Conservation (phyloP, 2,888 invertebrate genomes). For the Busseola fusca region DNA sequence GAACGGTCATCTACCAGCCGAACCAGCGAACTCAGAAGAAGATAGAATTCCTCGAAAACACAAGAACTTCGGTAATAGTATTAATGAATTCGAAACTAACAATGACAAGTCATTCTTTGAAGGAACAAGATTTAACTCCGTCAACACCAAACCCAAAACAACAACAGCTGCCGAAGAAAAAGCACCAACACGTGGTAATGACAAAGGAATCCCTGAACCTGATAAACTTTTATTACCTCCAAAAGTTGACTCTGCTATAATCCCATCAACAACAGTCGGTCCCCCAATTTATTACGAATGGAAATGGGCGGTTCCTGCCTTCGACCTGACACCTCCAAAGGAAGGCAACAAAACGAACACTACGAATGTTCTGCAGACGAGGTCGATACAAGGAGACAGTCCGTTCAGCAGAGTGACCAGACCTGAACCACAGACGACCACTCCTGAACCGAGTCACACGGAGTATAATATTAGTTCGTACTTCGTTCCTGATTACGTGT, state of each 20-base stretch:
- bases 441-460: constrained; percentile 75
- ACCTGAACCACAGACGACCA: constrained; percentile 71
- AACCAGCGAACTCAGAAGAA: constrained; percentile 81
- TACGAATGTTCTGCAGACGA: constrained; percentile 66
- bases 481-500: constrained; percentile 90
- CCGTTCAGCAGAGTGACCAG: constrained; percentile 78
- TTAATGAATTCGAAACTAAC: constrained; percentile 72
- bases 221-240: constrained; percentile 87
- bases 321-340: constrained; percentile 89
- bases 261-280: constrained; percentile 87
- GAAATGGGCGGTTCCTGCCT: constrained; percentile 91
- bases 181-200: constrained; percentile 32
- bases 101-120: constrained; percentile 73
- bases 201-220: constrained; percentile 67
- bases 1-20: constrained; percentile 80
- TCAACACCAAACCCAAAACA: constrained; percentile 73
- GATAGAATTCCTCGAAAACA: constrained; percentile 77
- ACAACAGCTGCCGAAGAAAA: constrained; percentile 53
- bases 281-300: constrained; percentile 91
- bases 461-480: constrained; percentile 90
- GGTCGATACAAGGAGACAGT: constrained; percentile 70
- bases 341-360: constrained; percentile 76
- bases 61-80: constrained; percentile 73
- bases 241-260: constrained; percentile 79
- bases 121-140: constrained; percentile 73